Percentiles rank a stretch among this genome's conserved stretches.
Conservation (phyloP, 2,888 invertebrate species). For the Eupithecia tripunctaria region DNA sequence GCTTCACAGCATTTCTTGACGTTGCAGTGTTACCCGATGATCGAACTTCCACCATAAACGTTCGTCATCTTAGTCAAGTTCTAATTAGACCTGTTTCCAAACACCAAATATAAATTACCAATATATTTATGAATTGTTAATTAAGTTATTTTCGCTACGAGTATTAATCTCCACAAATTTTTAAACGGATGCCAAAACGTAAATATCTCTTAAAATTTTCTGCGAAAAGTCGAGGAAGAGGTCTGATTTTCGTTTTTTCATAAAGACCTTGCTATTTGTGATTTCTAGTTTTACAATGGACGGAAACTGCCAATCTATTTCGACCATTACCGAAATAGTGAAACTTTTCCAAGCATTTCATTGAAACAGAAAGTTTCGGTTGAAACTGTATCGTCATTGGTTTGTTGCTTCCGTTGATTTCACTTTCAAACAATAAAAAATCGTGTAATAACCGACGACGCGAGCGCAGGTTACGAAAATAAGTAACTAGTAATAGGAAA, state of each 20-base stretch:
- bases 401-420: conserved; percentile 46
- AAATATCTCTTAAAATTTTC: background rate
- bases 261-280: background rate
- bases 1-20: background rate
- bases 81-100: no score
- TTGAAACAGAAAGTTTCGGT: conserved; percentile 39
- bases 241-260: background rate
- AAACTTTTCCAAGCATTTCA: conserved; percentile 5
- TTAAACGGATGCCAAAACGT: no score
- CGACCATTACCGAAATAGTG: background rate
- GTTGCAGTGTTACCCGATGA: no score
- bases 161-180: no score
- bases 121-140: no score
- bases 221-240: background rate
- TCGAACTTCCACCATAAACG: no score
- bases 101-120: no score
- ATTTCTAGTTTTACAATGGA: background rate
- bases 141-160: no score
- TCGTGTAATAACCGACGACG: conserved; percentile 34
- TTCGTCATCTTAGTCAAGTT: no score
- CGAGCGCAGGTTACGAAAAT: conserved; percentile 14
- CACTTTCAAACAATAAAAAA: conserved; percentile 45
- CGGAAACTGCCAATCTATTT: background rate
- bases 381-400: conserved; percentile 43
- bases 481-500: background rate